Conservation (phyloP, 2,888 invertebrate genomes). For the Meiosimyza decipiens region DNA sequence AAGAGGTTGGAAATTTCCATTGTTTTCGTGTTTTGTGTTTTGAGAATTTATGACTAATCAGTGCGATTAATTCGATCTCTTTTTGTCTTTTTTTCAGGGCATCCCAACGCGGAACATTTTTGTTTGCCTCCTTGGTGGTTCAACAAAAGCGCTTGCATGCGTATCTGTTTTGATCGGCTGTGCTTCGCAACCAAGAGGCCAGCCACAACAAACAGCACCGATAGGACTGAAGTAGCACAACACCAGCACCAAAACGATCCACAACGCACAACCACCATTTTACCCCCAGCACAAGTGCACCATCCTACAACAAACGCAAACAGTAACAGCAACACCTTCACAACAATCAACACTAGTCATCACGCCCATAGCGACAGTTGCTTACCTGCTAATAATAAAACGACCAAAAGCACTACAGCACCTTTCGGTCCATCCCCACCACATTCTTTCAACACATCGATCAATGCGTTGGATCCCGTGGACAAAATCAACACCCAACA, state of each 20-base stretch:
- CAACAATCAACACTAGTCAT: slow-evolving; percentile 36
- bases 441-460: slow-evolving; percentile 38
- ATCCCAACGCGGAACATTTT: slow-evolving; percentile 48
- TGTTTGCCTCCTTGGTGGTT: slow-evolving; percentile 56
- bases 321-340: slow-evolving; percentile 28
- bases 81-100: slow-evolving; percentile 55
- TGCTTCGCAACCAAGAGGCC: slow-evolving; percentile 91
- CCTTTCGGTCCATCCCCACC: slow-evolving; percentile 35
- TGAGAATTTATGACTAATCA: not conserved
- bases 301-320: not conserved
- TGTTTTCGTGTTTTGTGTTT: slow-evolving; percentile 2
- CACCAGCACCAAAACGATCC: slow-evolving; percentile 22
- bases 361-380: slow-evolving; percentile 35
- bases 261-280: not conserved
- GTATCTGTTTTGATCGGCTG: slow-evolving; percentile 89
- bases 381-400: slow-evolving; percentile 43
- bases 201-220: slow-evolving; percentile 65
- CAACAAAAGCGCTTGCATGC: slow-evolving; percentile 80
- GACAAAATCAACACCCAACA: slow-evolving; percentile 14
- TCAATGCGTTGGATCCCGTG: slow-evolving; percentile 50
- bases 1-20: slow-evolving; percentile 8
- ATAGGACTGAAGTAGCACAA: slow-evolving; percentile 30
- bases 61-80: not conserved
- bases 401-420: slow-evolving; percentile 38
- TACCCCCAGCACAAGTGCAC: not conserved